phyloP scores from a whole-genome alignment of 2,113 vertebrate species.

The Dicerorhinus sumatrensis region DNA sequence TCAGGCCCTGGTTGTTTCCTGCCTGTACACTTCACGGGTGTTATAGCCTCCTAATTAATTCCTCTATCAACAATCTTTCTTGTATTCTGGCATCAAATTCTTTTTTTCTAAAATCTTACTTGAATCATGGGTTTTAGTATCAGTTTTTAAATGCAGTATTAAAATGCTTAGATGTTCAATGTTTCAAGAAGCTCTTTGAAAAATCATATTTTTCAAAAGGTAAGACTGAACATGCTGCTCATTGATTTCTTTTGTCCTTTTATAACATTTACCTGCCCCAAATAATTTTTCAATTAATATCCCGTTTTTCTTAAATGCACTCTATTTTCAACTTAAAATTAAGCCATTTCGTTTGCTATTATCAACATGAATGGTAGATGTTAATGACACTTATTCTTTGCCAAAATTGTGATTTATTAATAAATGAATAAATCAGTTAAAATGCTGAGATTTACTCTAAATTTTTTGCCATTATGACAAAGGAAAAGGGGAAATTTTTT shows the following conservation, averaged over 20 bases:
- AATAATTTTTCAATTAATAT: not conserved
- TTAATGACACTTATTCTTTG: not conserved
- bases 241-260: not conserved
- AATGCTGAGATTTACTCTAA: not conserved
- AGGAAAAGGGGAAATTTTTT: not conserved
- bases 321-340: not conserved
- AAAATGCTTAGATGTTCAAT: not conserved
- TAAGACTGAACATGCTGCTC: not conserved
- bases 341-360: not conserved
- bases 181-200: not conserved
- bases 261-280: not conserved
- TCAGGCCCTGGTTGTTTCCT: not conserved
- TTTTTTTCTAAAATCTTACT: not conserved
- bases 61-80: not conserved
- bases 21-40: not conserved
- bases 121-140: not conserved
- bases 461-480: not conserved
- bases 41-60: not conserved
- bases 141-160: not conserved
- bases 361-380: not conserved
- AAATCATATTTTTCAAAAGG: not conserved
- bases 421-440: not conserved
- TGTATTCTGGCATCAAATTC: not conserved
- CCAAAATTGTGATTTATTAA: not conserved
- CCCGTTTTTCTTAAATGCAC: not conserved